Conservation (phyloP, 2,113 vertebrate genomes). For the Poecilia latipinna region DNA sequence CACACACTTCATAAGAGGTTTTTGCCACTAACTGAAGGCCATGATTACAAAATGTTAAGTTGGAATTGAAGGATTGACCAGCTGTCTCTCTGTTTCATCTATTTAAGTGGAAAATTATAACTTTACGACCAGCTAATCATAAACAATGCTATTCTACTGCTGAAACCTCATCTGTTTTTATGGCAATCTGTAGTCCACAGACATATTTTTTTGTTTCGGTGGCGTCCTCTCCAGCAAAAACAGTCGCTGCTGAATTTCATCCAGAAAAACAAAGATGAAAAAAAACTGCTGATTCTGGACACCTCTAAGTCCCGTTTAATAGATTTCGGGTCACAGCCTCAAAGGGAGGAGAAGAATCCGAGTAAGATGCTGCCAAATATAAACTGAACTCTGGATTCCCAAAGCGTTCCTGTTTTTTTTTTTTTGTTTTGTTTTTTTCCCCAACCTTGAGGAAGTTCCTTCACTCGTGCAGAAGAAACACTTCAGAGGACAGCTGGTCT, state of each 20-base stretch:
- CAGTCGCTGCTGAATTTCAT: not conserved
- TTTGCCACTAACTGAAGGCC: too few species aligned
- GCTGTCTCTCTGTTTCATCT: too few species aligned
- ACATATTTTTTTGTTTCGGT: constrained; percentile 7
- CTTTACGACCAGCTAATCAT: too few species aligned
- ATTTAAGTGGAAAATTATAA: too few species aligned
- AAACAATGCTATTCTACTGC: too few species aligned
- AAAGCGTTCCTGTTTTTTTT: not conserved
- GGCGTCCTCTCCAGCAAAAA: not conserved
- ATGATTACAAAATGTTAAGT: too few species aligned
- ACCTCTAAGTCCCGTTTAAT: not conserved
- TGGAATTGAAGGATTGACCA: too few species aligned
- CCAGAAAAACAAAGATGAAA: not conserved
- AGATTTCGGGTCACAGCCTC: constrained; percentile 12
- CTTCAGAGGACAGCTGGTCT: constrained; percentile 24
- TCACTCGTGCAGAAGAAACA: not conserved
- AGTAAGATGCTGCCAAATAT: constrained; percentile 5
- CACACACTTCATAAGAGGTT: too few species aligned
- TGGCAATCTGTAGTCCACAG: not conserved
- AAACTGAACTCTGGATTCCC: not conserved
- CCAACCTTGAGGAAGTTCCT: constrained; percentile 14
- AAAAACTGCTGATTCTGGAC: not conserved
- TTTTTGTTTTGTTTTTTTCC: too few species aligned
- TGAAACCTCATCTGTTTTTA: constrained; percentile 21
- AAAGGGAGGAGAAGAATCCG: constrained; percentile 3